Base-by-base conservation (phyloP, 2,113 vertebrate species). In the Brachyhypopomus occidentalis region DNA sequence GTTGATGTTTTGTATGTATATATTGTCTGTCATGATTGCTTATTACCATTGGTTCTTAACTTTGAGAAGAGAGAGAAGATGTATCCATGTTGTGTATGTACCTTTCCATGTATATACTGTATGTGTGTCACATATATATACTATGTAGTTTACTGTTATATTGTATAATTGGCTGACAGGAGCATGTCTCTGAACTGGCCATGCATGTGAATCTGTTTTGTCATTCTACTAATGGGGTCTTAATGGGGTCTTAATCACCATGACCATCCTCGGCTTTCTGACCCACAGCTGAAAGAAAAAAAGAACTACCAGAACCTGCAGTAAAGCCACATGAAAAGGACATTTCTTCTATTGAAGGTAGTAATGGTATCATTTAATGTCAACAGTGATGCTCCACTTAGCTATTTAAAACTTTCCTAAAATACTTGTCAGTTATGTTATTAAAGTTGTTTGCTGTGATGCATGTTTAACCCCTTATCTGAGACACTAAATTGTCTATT, bases 291-390 rank as follows among this genome's bases (percentile, higher is more conserved):
- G 55, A 64, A 78, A 79, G 76, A 69, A 81, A 41, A 41, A 41
- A 82, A 82, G 62, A 17, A 62, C 22, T 62, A 60, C 55, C 78
- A 34, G 56, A 78, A 16, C 55, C 78, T 74, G 59, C 64, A 64
- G 79, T 25, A 55, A 72, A 20, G 45, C 71, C 12, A 38, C 34
- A 9, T 56, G 52, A 55, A 60, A 81, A 81, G 80, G 70, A 81
- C 58, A 23, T 75, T 17, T 23, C 72, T 55, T n/a, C 80, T 16
- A 19, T 48, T 60, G 55, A 81, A 81, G 72, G 80, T 76, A 81
- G 41, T 56, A 20, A 25, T 52, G 12, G 2, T 22, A 41, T 70
- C 3, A 19, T 22, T 41, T 52, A 14, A 14, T 52, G 14, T 52
- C 45, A 52, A 52, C 0, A 52, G 45, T 52, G 45, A 52, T 52